These are phyloP conservation scores for Columba guinea DNA, from an alignment of 2,797 vertebrate genomes.

Conservation along the genomic window DNA sequence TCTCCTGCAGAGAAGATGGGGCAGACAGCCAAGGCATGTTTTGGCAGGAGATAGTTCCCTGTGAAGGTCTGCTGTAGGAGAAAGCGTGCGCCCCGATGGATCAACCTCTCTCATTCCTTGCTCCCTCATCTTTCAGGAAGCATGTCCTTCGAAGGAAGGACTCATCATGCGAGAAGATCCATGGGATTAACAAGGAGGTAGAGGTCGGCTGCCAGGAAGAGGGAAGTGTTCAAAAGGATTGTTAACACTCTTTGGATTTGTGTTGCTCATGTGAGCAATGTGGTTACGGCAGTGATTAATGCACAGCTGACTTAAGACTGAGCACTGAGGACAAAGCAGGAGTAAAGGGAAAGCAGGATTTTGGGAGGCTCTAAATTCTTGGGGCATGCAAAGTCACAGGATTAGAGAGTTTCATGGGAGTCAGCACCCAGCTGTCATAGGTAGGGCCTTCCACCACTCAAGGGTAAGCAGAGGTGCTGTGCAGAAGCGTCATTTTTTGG, in stretches of 20 bases:
- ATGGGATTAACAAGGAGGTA: background rate
- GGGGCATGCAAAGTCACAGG: background rate
- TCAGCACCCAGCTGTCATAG: background rate
- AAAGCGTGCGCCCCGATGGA: rapidly evolving
- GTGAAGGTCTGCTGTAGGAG: background rate
- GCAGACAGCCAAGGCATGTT: background rate
- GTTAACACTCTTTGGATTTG: background rate
- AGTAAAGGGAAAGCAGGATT: background rate
- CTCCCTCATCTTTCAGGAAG: background rate
- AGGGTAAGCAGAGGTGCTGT: background rate
- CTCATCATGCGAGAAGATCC: background rate
- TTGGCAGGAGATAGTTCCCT: background rate
- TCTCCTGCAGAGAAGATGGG: background rate
- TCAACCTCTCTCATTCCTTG: background rate
- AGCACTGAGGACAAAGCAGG: background rate
- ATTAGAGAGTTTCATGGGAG: background rate
- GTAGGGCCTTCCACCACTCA: background rate
- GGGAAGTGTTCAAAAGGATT: background rate
- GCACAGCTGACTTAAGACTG: background rate
- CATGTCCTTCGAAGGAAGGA: background rate
- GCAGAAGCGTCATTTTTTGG: background rate
- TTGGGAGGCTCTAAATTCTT: background rate
- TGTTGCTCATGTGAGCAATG: rapidly evolving
- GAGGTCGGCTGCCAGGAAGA: background rate
- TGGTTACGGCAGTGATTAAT: background rate